Percentiles rank a stretch among this genome's conserved stretches.
These are phyloP conservation scores for Rhinoptilus africanus DNA, from an alignment of 2,113 vertebrate species.

Conservation along the genomic window DNA sequence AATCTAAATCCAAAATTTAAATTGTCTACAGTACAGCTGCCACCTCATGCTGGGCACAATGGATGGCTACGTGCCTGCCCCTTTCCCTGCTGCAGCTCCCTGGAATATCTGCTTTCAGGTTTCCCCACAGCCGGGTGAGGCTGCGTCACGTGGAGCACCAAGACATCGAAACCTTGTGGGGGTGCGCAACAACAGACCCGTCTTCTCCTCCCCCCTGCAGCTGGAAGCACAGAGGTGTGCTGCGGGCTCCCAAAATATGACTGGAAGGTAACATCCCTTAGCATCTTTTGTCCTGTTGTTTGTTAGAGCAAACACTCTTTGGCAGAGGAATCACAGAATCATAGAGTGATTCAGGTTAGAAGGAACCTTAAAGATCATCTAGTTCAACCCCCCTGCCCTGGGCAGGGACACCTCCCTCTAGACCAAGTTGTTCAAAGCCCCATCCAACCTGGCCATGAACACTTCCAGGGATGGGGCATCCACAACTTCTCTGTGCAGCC, in stretches of 20 bases:
- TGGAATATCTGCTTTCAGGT: background rate
- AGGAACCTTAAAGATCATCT: no score
- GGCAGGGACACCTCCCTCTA: no score
- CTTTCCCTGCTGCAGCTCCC: background rate
- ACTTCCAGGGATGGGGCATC: no score
- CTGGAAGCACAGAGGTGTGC: background rate
- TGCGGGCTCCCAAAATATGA: background rate
- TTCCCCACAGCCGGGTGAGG: background rate
- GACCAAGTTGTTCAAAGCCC: no score
- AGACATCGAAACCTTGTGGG: rapidly evolving
- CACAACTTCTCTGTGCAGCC: no score
- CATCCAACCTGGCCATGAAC: no score
- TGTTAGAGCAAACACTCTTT: background rate
- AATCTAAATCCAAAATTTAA: background rate
- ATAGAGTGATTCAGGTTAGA: no score
- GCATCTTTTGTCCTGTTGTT: background rate
- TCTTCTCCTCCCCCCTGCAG: background rate
- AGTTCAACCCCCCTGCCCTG: no score
- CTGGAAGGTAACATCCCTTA: background rate
- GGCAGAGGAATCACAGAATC: background rate
- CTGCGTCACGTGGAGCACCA: background rate
- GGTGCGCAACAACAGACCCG: rapidly evolving
- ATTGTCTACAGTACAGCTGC: background rate
- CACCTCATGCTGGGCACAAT: background rate
- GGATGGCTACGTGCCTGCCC: rapidly evolving